A percentile compares a stretch with the other conserved stretches of the same genome.
Conservation (phyloP, 2,797 vertebrate genomes). For the Echeneis naucrates region DNA sequence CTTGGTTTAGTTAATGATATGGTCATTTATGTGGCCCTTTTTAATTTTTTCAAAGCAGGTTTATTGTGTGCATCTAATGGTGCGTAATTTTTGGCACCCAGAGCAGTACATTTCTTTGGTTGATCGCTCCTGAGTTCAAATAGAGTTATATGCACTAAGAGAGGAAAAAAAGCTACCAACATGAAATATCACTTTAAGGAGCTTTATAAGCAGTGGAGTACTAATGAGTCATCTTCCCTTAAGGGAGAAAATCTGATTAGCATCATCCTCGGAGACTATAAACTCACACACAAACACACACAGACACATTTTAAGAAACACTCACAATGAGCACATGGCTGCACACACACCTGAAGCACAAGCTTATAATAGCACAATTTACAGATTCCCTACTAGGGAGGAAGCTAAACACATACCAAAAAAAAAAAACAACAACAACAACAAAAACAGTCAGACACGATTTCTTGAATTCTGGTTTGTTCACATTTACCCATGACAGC, state of each 20-base stretch:
- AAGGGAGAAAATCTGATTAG: slow-evolving; percentile 64
- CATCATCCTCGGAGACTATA: slow-evolving; percentile 57
- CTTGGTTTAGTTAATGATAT: not conserved
- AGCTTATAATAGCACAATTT: slow-evolving; percentile 10
- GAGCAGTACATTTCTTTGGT: not conserved
- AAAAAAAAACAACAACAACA: slow-evolving; percentile 21
- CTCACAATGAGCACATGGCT: slow-evolving; percentile 20
- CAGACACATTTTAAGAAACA: slow-evolving; percentile 45
- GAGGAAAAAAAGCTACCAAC: slow-evolving; percentile 31
- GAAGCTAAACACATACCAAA: slow-evolving; percentile 8
- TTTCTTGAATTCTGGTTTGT: slow-evolving; percentile 5
- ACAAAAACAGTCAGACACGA: not conserved
- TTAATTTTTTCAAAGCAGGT: not conserved
- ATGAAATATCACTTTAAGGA: slow-evolving; percentile 58
- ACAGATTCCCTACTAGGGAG: slow-evolving; percentile 14
- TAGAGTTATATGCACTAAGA: slow-evolving; percentile 20
- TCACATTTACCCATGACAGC: slow-evolving; percentile 9
- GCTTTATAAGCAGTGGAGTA: slow-evolving; percentile 47
- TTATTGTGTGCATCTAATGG: not conserved
- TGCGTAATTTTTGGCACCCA: slow-evolving; percentile 4
- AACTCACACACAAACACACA: slow-evolving; percentile 44
- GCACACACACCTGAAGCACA: slow-evolving; percentile 39
- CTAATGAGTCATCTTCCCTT: slow-evolving; percentile 71
- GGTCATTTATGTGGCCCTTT: not conserved
- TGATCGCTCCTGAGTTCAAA: slow-evolving; percentile 31